Conservation (phyloP, 2,113 vertebrate species). For the Melanotaenia duboulayi region DNA sequence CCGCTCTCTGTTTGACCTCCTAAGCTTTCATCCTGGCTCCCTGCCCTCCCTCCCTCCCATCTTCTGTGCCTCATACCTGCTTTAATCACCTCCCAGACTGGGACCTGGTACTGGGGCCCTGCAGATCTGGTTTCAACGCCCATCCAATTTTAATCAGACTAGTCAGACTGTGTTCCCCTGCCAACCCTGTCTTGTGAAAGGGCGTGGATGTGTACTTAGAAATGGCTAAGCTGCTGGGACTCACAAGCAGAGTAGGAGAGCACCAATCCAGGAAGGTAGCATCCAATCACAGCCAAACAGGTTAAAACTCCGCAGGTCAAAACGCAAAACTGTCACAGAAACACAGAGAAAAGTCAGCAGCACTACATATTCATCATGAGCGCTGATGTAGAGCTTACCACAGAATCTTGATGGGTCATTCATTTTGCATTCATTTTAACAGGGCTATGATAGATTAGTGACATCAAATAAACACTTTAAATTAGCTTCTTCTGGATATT, state of each 20-base stretch:
- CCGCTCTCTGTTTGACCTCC: slow-evolving; percentile 61
- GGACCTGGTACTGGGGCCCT: slow-evolving; percentile 18
- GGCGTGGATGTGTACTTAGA: slow-evolving; percentile 19
- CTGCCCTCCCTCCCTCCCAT: slow-evolving; percentile 35
- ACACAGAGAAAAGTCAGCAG: slow-evolving; percentile 10
- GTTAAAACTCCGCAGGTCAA: slow-evolving; percentile 89
- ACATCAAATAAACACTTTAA: neutral
- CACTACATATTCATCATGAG: neutral
- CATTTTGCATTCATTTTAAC: no score
- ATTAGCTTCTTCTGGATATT: neutral
- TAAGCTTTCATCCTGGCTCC: slow-evolving; percentile 49
- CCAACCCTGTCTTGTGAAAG: slow-evolving; percentile 9
- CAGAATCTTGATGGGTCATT: neutral
- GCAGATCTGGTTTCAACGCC: slow-evolving; percentile 67
- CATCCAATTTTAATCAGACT: slow-evolving; percentile 70
- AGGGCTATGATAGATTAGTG: neutral
- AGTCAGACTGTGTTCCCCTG: slow-evolving; percentile 41
- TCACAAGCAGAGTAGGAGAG: slow-evolving; percentile 93
- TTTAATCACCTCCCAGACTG: slow-evolving; percentile 68
- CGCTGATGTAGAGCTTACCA: neutral
- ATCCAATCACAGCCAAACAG: slow-evolving; percentile 89
- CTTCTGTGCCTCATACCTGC: slow-evolving; percentile 28
- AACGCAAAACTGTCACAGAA: slow-evolving; percentile 90
- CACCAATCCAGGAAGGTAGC: slow-evolving; percentile 89
- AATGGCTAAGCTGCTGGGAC: slow-evolving; percentile 71